Percentiles rank a stretch among this genome's conserved stretches.
Conservation (phyloP, 2,113 vertebrate species). For the Ophthalmotilapia sp. region DNA sequence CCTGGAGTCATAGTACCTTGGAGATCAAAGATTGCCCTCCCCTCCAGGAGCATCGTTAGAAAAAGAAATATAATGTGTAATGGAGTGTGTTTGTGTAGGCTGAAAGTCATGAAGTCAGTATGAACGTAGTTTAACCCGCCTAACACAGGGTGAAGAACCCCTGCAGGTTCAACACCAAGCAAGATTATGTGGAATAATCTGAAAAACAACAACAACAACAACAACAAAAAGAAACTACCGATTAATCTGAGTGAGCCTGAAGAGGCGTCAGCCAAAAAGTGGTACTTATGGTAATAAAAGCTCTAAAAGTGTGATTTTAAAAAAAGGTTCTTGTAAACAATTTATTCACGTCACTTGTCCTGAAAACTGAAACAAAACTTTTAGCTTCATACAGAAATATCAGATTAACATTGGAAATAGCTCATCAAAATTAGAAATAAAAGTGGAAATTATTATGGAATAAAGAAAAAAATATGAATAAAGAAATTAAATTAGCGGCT, state of each 20-base stretch:
- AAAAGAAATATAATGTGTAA: neutral
- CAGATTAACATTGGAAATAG: neutral
- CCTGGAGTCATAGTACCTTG: neutral
- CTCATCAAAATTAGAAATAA: neutral
- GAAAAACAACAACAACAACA: neutral
- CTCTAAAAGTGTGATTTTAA: rapidly evolving
- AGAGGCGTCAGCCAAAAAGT: neutral
- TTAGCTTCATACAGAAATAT: neutral
- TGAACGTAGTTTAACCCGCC: rapidly evolving
- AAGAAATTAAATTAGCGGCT: neutral
- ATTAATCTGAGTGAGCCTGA: neutral
- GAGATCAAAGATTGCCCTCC: conserved; percentile 10
- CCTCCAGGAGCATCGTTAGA: neutral
- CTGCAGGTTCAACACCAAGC: neutral
- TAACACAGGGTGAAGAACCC: neutral
- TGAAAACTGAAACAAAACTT: neutral
- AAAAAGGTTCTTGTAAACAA: neutral
- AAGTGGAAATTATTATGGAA: neutral
- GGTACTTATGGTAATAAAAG: neutral
- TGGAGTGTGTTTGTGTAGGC: neutral
- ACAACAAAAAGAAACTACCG: neutral
- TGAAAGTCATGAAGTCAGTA: rapidly evolving
- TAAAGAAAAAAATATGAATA: neutral
- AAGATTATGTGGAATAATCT: neutral
- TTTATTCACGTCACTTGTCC: neutral